A percentile compares a stretch with the other conserved stretches of the same genome.
Conservation (phyloP, 2,113 vertebrate species). For the Oxygymnocypris stewartii region DNA sequence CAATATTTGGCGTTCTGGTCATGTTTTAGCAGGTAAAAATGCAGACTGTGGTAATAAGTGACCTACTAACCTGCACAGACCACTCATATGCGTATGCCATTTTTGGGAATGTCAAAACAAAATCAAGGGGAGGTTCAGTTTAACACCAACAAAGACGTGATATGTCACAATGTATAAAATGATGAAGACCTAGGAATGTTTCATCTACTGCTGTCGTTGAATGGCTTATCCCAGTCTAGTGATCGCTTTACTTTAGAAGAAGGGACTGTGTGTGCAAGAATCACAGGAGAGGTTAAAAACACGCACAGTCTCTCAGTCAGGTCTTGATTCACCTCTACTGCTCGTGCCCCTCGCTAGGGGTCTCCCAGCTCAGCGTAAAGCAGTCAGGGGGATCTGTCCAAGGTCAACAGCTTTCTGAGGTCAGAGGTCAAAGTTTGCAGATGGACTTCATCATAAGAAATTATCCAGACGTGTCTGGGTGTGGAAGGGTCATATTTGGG, state of each 20-base stretch:
- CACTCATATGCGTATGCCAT: not conserved
- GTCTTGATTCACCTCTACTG: conserved; percentile 30
- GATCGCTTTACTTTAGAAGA: conserved; percentile 17
- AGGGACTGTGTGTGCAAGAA: conserved; percentile 34
- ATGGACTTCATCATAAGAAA: conserved; percentile 56
- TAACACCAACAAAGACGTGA: not conserved
- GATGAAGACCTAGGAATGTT: conserved; percentile 13
- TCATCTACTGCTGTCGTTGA: not conserved
- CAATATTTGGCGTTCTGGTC: not conserved
- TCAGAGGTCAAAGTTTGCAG: conserved; percentile 60
- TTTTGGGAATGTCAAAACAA: not conserved
- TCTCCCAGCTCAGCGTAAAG: conserved; percentile 38
- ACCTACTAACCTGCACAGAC: not conserved
- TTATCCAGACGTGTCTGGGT: conserved; percentile 68
- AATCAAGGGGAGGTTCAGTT: conserved; percentile 3
- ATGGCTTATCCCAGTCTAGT: conserved; percentile 11
- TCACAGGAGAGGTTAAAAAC: conserved; percentile 52
- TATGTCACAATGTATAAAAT: conserved; percentile 24
- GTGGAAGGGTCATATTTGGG: conserved; percentile 54
- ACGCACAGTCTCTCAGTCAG: conserved; percentile 56
- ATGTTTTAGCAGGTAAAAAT: not conserved
- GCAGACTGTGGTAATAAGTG: not conserved
- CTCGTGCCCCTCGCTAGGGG: conserved; percentile 41
- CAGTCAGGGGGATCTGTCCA: conserved; percentile 46
- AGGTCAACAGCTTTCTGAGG: conserved; percentile 51